phyloP scores from a whole-genome alignment of 2,888 invertebrate genomes.

The Lobophora halterata region DNA sequence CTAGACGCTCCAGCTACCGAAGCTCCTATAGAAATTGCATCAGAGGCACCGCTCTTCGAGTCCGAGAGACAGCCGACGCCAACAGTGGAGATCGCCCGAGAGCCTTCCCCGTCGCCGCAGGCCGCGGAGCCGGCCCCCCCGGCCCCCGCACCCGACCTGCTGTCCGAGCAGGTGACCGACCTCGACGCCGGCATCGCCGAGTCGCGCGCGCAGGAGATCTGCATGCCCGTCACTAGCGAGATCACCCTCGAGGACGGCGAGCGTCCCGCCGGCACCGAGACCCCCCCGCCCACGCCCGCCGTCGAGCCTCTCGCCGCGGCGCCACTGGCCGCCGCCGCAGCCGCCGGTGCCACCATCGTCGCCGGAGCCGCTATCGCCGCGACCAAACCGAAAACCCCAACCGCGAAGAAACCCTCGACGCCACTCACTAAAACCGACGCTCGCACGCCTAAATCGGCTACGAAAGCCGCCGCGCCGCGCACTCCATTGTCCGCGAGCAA shows the following conservation, averaged over 20 bases:
- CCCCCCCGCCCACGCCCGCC: slow-evolving; percentile 45
- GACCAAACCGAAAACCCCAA: slow-evolving; percentile 33
- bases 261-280: slow-evolving; percentile 40
- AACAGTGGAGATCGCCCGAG: too few relatives aligned
- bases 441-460: slow-evolving; percentile 39
- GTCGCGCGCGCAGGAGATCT: slow-evolving; percentile 72
- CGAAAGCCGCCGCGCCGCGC: slow-evolving; percentile 41
- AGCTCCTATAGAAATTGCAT: slow-evolving; percentile 17
- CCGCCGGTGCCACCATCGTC: slow-evolving; percentile 39
- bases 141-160: slow-evolving; percentile 61
- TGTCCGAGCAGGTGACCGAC: slow-evolving; percentile 64
- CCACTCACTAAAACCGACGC: slow-evolving; percentile 41
- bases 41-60: slow-evolving; percentile 21
- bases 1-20: slow-evolving; percentile 12
- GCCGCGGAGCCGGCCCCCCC: slow-evolving; percentile 19
- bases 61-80: too few relatives aligned
- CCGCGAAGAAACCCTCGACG: slow-evolving; percentile 44
- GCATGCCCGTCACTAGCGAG: slow-evolving; percentile 67
- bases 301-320: slow-evolving; percentile 43
- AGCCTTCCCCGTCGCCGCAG: too few relatives aligned
- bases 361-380: slow-evolving; percentile 37
- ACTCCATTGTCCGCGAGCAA: slow-evolving; percentile 39
- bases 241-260: slow-evolving; percentile 56
- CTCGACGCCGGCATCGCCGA: slow-evolving; percentile 66
- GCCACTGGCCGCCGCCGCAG: slow-evolving; percentile 48